Evolutionary conservation across 2,888 invertebrate species (phyloP), one percentile per base, ranked within the genome.

Genomic region (Trissonchulus sp.): DNA sequence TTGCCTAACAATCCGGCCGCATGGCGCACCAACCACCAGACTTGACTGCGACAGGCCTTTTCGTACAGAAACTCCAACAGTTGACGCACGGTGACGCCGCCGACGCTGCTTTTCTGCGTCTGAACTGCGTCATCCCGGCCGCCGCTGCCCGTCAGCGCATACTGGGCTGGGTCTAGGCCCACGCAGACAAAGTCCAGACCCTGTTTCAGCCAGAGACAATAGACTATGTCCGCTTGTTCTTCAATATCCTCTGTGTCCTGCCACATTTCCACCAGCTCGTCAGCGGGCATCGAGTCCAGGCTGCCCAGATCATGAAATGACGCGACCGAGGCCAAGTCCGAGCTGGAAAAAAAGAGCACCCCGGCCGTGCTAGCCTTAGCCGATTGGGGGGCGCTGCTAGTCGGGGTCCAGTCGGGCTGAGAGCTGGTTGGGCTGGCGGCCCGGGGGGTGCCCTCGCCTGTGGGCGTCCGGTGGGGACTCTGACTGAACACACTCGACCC

Each of bases 11-110:
- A 93, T 1, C 98, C 98, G 1, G 98, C 96, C 0, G 94, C 92
- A 84, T 99, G 96, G 23, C 99, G 89, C 0, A 99, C 98, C 3
- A 99, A 88, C 62, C 97, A 96, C 99, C 99, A 99, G 79, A 95
- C 90, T 84, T 97, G 96, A 84, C 94, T 93, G 77, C 94, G 92
- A 83, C 97, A 97, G 0, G 98, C 97, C 85, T 96, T 96, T 84
- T 96, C 94, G 85, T 98, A 98, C 0, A 98, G 87, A 28, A 93
- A 92, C 84, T 95, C 94, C 31, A 98, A 88, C 0, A 98, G 88
- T 83, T 95, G 94, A 81, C 92, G 91, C 0, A 98, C 93, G 0
- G 93, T 86, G 71, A 85, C 81, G 18, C 79, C 79, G 65, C 80
- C 75, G 38, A 36, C 80, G 77, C 78, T 84, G 80, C 75, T 84